Conservation (phyloP, 2,113 vertebrate genomes). For the Galemys pyrenaicus region DNA sequence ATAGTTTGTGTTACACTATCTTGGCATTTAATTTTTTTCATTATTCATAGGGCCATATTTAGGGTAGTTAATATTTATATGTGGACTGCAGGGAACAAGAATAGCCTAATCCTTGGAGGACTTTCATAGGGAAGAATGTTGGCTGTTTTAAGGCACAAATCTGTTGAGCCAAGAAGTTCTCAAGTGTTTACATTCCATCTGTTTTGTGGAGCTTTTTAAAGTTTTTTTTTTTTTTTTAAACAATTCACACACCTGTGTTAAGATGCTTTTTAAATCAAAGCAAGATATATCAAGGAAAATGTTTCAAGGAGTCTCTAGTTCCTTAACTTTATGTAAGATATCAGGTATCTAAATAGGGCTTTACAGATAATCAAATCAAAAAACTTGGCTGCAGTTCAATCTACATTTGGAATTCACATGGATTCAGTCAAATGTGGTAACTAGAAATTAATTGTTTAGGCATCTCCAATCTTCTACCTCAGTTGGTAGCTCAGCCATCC, state of each 20-base stretch:
- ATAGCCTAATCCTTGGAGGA: conserved; percentile 36
- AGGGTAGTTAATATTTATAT: conserved; percentile 69
- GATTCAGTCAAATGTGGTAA: not conserved
- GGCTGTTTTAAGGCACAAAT: conserved; percentile 17
- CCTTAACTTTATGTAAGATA: not conserved
- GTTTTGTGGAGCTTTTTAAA: not conserved
- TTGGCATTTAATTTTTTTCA: conserved; percentile 54
- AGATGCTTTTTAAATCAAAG: conserved; percentile 19
- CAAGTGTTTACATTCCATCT: conserved; percentile 25
- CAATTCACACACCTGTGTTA: not conserved
- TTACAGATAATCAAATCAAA: conserved; percentile 22
- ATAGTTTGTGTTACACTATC: conserved; percentile 39
- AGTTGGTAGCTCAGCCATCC: not conserved
- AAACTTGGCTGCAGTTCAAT: not conserved
- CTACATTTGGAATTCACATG: not conserved
- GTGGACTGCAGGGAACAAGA: conserved; percentile 36
- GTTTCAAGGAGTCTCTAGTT: not conserved
- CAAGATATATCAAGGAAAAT: conserved; percentile 3
- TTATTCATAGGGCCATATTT: conserved; percentile 61
- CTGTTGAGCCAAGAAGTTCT: not conserved
- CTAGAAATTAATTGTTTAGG: not conserved
- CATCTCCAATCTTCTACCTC: not conserved
- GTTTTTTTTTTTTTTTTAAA: not conserved
- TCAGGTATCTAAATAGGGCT: not conserved
- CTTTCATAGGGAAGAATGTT: conserved; percentile 16